Conservation (phyloP, 2,888 invertebrate species). For the Ephialtes manifestator region DNA sequence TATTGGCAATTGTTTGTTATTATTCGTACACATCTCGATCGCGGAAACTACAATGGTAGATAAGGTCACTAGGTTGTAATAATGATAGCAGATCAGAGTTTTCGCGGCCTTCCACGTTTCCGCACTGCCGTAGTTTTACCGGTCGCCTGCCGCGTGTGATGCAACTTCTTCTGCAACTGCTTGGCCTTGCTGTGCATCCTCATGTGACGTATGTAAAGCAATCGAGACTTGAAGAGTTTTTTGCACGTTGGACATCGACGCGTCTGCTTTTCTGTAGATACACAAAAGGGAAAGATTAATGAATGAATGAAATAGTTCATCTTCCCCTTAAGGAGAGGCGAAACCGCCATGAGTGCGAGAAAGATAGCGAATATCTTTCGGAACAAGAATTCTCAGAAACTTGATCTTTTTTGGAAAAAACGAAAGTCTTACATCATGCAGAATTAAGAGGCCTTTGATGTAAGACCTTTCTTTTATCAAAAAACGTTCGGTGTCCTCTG, state of each 20-base stretch:
- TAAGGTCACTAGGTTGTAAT: constrained; percentile 48
- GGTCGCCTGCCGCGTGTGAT: constrained; percentile 71
- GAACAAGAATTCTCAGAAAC: too few species aligned
- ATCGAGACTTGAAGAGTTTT: constrained; percentile 76
- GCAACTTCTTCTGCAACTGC: constrained; percentile 69
- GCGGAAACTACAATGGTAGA: constrained; percentile 40
- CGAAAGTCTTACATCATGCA: too few species aligned
- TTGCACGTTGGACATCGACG: constrained; percentile 80
- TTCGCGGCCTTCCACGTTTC: constrained; percentile 78
- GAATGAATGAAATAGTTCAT: too few species aligned
- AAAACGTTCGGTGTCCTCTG: too few species aligned
- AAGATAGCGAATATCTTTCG: too few species aligned
- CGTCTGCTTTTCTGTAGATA: constrained; percentile 76
- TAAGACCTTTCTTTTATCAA: too few species aligned
- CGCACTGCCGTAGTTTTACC: constrained; percentile 73
- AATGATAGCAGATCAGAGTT: constrained; percentile 75
- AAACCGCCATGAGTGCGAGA: too few species aligned
- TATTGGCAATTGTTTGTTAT: background rate
- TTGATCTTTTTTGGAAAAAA: too few species aligned
- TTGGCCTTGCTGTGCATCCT: constrained; percentile 77
- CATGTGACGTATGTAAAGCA: constrained; percentile 78
- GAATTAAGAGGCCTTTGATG: too few species aligned
- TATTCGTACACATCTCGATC: constrained; percentile 21
- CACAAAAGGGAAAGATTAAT: constrained; percentile 29
- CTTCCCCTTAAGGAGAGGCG: too few species aligned